Percentiles rank a stretch among this genome's conserved stretches.
Evolutionary conservation across 2,113 vertebrate species (phyloP).

Genomic region (Pangasianodon hypophthalmus): DNA sequence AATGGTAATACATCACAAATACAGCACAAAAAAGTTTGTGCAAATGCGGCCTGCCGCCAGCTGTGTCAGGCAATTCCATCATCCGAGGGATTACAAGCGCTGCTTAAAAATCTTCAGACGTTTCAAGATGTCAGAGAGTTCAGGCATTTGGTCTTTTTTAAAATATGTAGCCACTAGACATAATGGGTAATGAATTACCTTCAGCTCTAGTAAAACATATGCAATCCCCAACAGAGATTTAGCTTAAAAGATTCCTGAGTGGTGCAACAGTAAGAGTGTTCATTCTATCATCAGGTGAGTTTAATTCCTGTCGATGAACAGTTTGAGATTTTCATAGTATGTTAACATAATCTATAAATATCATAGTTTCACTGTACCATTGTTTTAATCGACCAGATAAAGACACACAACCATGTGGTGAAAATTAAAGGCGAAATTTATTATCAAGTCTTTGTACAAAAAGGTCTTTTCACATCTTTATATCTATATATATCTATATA

Average conservation of each 20-base stretch:
- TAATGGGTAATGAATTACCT: not conserved
- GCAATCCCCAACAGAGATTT: too few relatives aligned
- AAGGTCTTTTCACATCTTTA: too few relatives aligned
- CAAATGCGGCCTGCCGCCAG: not conserved
- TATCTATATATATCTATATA: too few relatives aligned
- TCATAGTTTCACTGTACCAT: too few relatives aligned
- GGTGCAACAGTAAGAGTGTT: too few relatives aligned
- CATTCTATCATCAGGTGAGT: too few relatives aligned
- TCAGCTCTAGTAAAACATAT: not conserved
- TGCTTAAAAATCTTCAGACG: not conserved
- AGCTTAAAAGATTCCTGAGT: not conserved
- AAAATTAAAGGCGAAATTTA: too few relatives aligned
- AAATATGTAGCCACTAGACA: not conserved
- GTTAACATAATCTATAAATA: too few relatives aligned
- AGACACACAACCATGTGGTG: too few relatives aligned
- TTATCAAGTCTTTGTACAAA: too few relatives aligned
- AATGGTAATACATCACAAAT: not conserved
- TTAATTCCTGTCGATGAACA: not conserved
- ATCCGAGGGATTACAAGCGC: not conserved
- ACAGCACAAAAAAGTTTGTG: not conserved
- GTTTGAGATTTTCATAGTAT: too few relatives aligned
- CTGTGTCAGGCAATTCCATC: slow-evolving; percentile 18
- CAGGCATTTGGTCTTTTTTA: not conserved
- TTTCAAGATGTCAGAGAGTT: not conserved
- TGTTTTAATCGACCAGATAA: too few relatives aligned